Percentiles rank a stretch among this genome's conserved stretches.
phyloP scores from a whole-genome alignment of 2,113 vertebrate species.

The Lichenostomus cassidix region DNA sequence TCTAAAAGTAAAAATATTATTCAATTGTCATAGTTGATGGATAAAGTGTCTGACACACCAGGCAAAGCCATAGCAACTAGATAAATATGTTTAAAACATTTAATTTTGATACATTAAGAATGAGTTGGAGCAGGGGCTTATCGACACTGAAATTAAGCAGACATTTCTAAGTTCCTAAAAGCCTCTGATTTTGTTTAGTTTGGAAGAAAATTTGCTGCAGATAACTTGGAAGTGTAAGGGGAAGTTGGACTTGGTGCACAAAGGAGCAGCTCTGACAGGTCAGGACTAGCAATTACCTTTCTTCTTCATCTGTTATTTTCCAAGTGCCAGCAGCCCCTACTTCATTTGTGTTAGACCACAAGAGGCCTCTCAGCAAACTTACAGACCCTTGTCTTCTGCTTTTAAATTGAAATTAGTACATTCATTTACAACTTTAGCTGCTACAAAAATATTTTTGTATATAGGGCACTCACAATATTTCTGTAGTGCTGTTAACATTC shows the following conservation, averaged over 20 bases:
- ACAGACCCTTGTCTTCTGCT: neutral
- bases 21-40: constrained; percentile 67
- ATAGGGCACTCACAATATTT: neutral
- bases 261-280: constrained; percentile 9
- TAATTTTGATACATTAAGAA: constrained; percentile 45
- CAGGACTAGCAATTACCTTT: constrained; percentile 22
- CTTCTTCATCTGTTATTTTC: constrained; percentile 35
- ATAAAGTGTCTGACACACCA: constrained; percentile 42
- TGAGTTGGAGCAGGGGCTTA: constrained; percentile 16
- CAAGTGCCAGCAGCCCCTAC: neutral
- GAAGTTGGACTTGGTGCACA: constrained; percentile 6
- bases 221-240: constrained; percentile 25
- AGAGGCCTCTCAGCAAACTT: neutral
- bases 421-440: constrained; percentile 14
- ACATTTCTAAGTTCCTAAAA: constrained; percentile 55
- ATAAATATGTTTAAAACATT: constrained; percentile 56
- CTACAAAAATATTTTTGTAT: constrained; percentile 24
- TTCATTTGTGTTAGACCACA: constrained; percentile 4
- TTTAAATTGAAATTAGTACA: neutral
- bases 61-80: constrained; percentile 64
- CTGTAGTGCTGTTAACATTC: neutral
- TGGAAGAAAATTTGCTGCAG: constrained; percentile 41
- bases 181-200: constrained; percentile 60
- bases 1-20: constrained; percentile 73
- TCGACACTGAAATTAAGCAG: constrained; percentile 32